Conservation (phyloP, 2,888 invertebrate species). For the Rhamphomyia laevipes region DNA sequence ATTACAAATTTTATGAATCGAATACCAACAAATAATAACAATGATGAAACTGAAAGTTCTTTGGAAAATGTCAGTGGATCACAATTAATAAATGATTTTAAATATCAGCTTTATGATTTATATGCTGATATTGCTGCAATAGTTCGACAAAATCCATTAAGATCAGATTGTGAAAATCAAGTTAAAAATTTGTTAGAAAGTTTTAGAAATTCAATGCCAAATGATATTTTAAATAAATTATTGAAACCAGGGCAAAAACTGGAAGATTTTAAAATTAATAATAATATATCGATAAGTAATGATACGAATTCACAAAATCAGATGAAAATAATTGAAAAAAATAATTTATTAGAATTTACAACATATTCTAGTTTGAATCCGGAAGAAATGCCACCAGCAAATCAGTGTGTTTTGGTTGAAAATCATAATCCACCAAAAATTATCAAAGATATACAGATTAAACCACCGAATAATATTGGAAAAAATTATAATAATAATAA, state of each 20-base stretch:
- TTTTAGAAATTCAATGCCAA: background rate
- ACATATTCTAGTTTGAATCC: background rate
- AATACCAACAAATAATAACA: background rate
- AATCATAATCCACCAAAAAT: background rate
- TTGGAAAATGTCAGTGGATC: background rate
- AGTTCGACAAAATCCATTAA: background rate
- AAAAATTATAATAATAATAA: too few species aligned
- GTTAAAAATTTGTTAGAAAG: conserved; percentile 46
- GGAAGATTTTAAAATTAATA: background rate
- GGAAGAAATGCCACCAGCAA: background rate
- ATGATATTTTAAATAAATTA: background rate
- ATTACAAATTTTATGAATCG: background rate
- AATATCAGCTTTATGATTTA: conserved; percentile 7
- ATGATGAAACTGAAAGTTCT: background rate
- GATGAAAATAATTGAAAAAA: background rate
- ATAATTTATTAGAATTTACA: background rate
- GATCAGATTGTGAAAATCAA: conserved; percentile 44
- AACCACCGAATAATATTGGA: background rate
- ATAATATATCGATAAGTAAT: background rate
- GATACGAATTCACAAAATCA: background rate
- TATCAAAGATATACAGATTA: background rate
- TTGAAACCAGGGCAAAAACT: background rate
- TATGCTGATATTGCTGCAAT: conserved; percentile 6
- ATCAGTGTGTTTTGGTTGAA: too few species aligned
- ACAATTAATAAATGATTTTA: conserved; percentile 3